Conservation (phyloP, 2,888 invertebrate species). For the Celastrina argiolus region DNA sequence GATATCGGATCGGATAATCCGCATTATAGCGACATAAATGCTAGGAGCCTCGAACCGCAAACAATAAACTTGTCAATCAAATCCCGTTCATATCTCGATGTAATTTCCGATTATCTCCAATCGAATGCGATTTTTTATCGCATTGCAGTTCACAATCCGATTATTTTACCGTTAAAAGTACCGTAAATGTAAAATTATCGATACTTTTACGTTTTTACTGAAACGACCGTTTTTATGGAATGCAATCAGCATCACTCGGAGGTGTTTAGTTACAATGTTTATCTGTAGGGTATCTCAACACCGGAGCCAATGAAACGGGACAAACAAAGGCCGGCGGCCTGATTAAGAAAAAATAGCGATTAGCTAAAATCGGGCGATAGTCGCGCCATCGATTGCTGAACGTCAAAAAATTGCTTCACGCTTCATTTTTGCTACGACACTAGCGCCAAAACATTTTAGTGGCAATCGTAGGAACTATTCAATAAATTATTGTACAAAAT, state of each 20-base stretch:
- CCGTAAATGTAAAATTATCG: conserved; percentile 53
- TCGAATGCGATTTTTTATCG: conserved; percentile 58
- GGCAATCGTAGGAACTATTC: no score
- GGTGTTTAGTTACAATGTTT: background rate
- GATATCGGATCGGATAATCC: background rate
- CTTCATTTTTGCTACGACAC: no score
- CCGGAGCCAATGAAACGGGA: no score
- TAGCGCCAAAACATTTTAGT: no score
- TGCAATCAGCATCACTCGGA: conserved; percentile 26
- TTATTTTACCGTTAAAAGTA: conserved; percentile 64
- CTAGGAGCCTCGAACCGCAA: background rate
- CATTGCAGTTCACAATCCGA: conserved; percentile 56
- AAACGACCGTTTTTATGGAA: conserved; percentile 51
- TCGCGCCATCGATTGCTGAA: no score
- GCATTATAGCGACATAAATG: background rate
- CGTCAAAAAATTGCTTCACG: no score
- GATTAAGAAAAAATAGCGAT: no score
- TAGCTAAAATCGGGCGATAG: no score
- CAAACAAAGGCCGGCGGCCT: no score
- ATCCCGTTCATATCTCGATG: conserved; percentile 3
- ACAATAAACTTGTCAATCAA: conserved; percentile 4
- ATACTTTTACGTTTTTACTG: conserved; percentile 20
- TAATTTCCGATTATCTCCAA: conserved; percentile 57
- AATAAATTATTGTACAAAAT: no score
- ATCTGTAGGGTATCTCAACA: no score